Evolutionary conservation across 2,113 vertebrate genomes (phyloP), one percentile per base, ranked within the genome.

Genomic region (Oryzias woworae): DNA sequence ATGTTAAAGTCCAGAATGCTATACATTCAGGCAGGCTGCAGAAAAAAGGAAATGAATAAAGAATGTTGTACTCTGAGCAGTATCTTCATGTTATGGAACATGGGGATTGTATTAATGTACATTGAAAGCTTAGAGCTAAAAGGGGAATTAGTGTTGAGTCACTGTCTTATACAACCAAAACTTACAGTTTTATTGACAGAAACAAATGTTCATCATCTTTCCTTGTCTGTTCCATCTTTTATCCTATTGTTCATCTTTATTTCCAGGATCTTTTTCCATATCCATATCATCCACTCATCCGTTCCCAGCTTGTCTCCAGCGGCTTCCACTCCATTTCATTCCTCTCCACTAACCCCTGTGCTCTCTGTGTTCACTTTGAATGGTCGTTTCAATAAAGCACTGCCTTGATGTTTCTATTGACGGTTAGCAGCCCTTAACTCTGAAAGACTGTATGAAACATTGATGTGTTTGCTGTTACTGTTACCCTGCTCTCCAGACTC

Each of bases 381-480:
- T 78, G 36, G 61, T 51, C 26, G 46, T 50, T 75, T 78, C 63
- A 53, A 58, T 58, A 66, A 71, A 72, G 65, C 61, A 64, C 45
- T 48, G 49, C 54, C 73, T 66, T 53, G 49, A 58, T 60, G 67
- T 77, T 66, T 64, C 49, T 77, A 51, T 68, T 58, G 69, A 69
- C 12, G 23, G 53, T 63, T 53, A 53, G 53, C 42, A n/a, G 59
- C 42, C 53, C 56, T 67, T 17, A 50, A 78, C 71, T 78, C 71
- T 69, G 44, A 47, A 76, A 59, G 8, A 36, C 45, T 24, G 48
- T 64, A 28, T 64, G 64, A 75, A 48, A 58, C 54, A 49, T 26
- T 46, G 71, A 69, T 62, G 70, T 64, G 61, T 67, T 74, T 58
- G 55, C 63, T 47, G 52, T 63, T 58, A 77, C 68, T 66, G 66